A percentile compares a stretch with the other conserved stretches of the same genome.
Conservation (phyloP, 2,888 invertebrate genomes). For the Tineola bisselliella region DNA sequence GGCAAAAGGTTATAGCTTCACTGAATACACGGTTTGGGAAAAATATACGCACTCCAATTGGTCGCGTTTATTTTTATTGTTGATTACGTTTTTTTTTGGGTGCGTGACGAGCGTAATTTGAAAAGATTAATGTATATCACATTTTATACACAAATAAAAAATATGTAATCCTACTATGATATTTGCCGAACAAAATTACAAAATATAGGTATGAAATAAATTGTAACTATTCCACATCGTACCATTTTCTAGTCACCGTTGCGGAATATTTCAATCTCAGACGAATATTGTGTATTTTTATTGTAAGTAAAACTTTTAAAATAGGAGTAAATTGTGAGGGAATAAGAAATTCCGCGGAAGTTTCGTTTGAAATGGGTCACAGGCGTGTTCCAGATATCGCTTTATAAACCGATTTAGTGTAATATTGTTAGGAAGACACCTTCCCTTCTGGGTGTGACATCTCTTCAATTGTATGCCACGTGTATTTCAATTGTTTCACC, state of each 20-base stretch:
- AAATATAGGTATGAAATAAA: not conserved
- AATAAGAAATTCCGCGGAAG: slow-evolving; percentile 8
- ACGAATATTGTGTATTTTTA: not conserved
- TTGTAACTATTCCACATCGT: not conserved
- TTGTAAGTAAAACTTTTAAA: slow-evolving; percentile 7
- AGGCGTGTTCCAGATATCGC: slow-evolving; percentile 8
- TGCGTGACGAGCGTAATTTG: slow-evolving; percentile 4
- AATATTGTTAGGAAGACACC: slow-evolving; percentile 11
- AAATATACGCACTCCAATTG: not conserved
- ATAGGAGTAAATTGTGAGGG: slow-evolving; percentile 9
- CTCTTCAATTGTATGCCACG: not conserved
- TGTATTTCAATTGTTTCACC: slow-evolving; percentile 3
- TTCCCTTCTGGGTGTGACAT: slow-evolving; percentile 1
- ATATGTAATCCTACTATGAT: not conserved
- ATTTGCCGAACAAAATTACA: not conserved
- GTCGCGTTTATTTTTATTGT: slow-evolving; percentile 5
- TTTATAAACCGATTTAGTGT: slow-evolving; percentile 13
- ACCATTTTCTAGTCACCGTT: not conserved
- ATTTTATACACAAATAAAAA: not conserved
- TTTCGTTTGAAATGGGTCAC: slow-evolving; percentile 10
- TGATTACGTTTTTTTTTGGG: slow-evolving; percentile 7
- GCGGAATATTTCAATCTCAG: not conserved
- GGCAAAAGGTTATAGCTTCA: not conserved
- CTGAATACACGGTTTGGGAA: not conserved
- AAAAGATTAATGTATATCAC: not conserved